Evolutionary conservation across 1,140 invertebrate genomes (phyloP).

Genomic region (Odontomachus brunneus): DNA sequence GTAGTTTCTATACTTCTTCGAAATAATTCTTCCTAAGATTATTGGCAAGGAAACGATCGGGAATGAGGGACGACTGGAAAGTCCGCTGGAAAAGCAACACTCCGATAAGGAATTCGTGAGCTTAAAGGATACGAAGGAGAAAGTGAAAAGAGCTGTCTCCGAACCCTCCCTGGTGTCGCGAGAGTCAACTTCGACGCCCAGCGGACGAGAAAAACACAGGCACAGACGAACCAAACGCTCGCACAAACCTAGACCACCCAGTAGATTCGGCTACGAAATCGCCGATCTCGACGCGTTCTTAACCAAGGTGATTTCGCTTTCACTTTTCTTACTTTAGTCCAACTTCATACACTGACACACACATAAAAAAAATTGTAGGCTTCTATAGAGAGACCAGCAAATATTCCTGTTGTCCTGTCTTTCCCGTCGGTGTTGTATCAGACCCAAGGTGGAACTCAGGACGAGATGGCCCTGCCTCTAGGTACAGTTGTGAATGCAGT

Average conservation of each 20-base stretch:
- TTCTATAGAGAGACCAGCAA: conserved; percentile 90
- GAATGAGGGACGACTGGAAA: conserved; percentile 53
- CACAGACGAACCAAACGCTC: conserved; percentile 75
- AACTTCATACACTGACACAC: not conserved
- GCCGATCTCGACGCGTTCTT: conserved; percentile 91
- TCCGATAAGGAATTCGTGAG: conserved; percentile 66
- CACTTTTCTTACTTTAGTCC: not conserved
- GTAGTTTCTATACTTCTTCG: not conserved
- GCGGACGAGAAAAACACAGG: conserved; percentile 72
- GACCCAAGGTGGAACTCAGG: conserved; percentile 89
- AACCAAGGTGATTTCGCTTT: conserved; percentile 86
- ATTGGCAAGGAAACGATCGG: conserved; percentile 62
- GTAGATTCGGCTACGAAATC: conserved; percentile 90
- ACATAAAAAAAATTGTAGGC: conserved; percentile 85
- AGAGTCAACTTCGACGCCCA: conserved; percentile 72
- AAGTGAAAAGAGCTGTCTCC: conserved; percentile 79
- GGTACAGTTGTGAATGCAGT: conserved; percentile 94
- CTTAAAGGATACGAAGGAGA: conserved; percentile 66
- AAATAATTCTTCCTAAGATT: conserved; percentile 30
- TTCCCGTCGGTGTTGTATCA: conserved; percentile 91
- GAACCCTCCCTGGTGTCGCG: conserved; percentile 77
- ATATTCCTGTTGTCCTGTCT: conserved; percentile 92
- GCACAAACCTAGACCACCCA: conserved; percentile 75
- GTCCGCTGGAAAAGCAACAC: conserved; percentile 56
- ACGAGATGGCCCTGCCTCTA: conserved; percentile 90